Conservation (phyloP, 2,888 invertebrate genomes). For the Eudemis profundana region DNA sequence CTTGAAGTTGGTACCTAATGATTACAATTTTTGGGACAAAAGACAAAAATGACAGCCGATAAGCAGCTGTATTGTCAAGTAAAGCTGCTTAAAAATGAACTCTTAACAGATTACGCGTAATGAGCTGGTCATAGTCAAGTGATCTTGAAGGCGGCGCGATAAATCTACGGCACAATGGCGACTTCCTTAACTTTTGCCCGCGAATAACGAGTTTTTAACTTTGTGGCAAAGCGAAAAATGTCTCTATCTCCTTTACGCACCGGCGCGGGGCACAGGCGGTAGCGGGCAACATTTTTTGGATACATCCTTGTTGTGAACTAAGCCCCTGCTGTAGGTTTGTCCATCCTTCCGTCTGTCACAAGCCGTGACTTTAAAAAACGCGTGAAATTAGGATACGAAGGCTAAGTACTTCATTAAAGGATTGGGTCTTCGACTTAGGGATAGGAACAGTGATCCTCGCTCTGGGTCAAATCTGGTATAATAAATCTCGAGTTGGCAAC, state of each 20-base stretch:
- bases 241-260: constrained; percentile 72
- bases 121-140: constrained; percentile 41
- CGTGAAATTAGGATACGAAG: no score
- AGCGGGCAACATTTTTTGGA: constrained; percentile 46
- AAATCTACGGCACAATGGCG: constrained; percentile 78
- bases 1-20: no score
- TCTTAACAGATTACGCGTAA: constrained; percentile 40
- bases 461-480: no score
- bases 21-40: no score
- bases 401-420: no score
- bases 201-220: constrained; percentile 85
- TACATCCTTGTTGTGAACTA: neutral
- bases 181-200: constrained; percentile 76
- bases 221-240: constrained; percentile 84
- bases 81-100: constrained; percentile 23
- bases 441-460: no score
- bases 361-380: no score
- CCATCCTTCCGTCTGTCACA: no score
- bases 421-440: no score
- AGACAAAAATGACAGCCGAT: no score
- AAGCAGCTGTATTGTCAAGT: neutral
- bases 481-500: no score
- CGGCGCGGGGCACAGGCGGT: constrained; percentile 48
- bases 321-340: no score
- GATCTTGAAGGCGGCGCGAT: constrained; percentile 54